Percentiles rank a stretch among this genome's conserved stretches.
phyloP scores from a whole-genome alignment of 2,113 vertebrate genomes.

The Hylia prasina region DNA sequence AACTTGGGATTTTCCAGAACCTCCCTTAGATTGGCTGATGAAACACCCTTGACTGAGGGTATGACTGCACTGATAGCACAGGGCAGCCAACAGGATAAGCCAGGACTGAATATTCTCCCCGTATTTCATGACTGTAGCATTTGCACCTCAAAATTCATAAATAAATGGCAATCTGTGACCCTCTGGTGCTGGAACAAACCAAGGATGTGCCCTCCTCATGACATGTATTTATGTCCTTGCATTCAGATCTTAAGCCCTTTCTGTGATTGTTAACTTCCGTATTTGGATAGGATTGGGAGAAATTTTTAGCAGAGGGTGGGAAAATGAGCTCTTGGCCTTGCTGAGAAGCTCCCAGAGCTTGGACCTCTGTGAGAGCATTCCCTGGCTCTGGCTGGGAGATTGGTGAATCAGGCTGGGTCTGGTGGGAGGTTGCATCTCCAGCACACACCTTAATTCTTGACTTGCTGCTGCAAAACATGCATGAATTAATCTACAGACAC shows the following conservation, averaged over 20 bases:
- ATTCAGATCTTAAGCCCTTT: background rate
- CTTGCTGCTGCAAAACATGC: background rate
- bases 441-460: background rate
- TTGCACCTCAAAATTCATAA: background rate
- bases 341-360: background rate
- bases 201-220: background rate
- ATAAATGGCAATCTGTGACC: background rate
- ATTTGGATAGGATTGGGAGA: background rate
- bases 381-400: background rate
- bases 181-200: background rate
- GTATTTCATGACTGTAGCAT: fast-evolving
- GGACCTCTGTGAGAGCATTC: background rate
- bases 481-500: background rate
- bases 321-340: background rate
- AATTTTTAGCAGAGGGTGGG: background rate
- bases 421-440: background rate
- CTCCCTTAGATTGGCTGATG: background rate
- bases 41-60: background rate
- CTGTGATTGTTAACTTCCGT: background rate
- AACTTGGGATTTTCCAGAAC: background rate
- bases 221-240: background rate
- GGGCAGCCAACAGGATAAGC: background rate
- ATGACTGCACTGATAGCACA: background rate
- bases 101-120: background rate
- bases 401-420: background rate